These are phyloP conservation scores for Tenthredo mesomela DNA, from an alignment of 2,888 invertebrate species.

Conservation along the genomic window DNA sequence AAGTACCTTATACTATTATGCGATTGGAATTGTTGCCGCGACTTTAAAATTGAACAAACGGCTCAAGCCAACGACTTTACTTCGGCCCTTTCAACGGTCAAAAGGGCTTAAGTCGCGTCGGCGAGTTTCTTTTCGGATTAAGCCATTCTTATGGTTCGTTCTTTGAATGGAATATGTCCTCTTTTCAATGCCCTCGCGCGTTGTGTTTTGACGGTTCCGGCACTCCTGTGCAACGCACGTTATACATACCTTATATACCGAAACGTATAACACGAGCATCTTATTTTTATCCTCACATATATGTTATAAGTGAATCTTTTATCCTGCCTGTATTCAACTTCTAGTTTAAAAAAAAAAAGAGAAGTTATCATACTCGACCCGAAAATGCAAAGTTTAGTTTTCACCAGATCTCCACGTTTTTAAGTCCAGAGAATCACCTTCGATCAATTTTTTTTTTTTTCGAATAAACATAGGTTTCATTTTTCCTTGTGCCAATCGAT, in stretches of 20 bases:
- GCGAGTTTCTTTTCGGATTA: constrained; percentile 48
- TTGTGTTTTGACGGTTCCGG: constrained; percentile 47
- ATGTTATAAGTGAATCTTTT: too few species aligned
- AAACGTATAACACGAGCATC: too few species aligned
- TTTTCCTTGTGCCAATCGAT: neutral
- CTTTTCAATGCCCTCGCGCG: constrained; percentile 34
- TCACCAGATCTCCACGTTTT: neutral
- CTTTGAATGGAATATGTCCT: constrained; percentile 46
- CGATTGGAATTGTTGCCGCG: constrained; percentile 44
- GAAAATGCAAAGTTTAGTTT: too few species aligned
- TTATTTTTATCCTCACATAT: too few species aligned
- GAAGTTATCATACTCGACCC: neutral
- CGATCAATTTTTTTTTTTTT: neutral
- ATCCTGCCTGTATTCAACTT: too few species aligned
- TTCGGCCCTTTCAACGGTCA: constrained; percentile 44
- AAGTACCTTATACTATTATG: constrained; percentile 12
- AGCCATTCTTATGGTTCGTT: constrained; percentile 37
- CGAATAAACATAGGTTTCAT: neutral
- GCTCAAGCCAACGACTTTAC: constrained; percentile 45
- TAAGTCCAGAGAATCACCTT: neutral
- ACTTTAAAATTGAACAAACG: constrained; percentile 44
- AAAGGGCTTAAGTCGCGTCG: constrained; percentile 53
- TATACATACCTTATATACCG: neutral
- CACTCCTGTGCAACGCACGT: constrained; percentile 23
- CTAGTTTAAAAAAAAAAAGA: too few species aligned